phyloP scores from a whole-genome alignment of 2,113 vertebrate species.

The Caranx ignobilis region DNA sequence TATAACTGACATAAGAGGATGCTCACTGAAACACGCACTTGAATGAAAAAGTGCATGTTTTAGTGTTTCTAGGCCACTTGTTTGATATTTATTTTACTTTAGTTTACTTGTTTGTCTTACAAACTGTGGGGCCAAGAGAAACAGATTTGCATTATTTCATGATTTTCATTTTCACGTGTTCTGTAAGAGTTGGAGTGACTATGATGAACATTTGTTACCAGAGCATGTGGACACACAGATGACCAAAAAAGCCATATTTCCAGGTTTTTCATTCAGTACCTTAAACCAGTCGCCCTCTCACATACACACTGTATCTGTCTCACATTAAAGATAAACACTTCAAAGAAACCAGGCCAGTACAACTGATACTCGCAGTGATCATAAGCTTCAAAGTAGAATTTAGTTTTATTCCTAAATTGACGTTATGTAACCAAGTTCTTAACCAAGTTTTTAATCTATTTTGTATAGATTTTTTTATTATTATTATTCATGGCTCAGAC shows the following conservation, averaged over 20 bases:
- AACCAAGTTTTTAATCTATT: background rate
- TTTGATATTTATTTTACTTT: too few relatives aligned
- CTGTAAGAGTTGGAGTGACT: background rate
- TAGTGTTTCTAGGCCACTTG: too few relatives aligned
- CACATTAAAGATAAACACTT: background rate
- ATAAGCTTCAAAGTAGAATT: background rate
- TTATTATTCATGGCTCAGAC: conserved; percentile 23
- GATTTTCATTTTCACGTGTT: background rate
- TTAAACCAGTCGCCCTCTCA: background rate
- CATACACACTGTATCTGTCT: background rate
- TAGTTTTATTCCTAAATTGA: conserved; percentile 1
- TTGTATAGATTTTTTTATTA: conserved; percentile 13
- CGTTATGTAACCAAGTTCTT: background rate
- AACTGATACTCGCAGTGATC: background rate
- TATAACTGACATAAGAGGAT: background rate
- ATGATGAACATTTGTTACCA: background rate
- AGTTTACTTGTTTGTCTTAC: background rate
- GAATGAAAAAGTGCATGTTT: too few relatives aligned
- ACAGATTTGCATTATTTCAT: too few relatives aligned
- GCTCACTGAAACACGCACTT: background rate
- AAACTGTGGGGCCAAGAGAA: background rate
- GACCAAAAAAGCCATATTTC: conserved; percentile 12
- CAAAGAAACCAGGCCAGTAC: conserved; percentile 1
- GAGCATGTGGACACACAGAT: background rate
- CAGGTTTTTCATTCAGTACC: background rate